These are phyloP conservation scores for Brachypterus glaber DNA, from an alignment of 2,888 invertebrate genomes.

Conservation along the genomic window DNA sequence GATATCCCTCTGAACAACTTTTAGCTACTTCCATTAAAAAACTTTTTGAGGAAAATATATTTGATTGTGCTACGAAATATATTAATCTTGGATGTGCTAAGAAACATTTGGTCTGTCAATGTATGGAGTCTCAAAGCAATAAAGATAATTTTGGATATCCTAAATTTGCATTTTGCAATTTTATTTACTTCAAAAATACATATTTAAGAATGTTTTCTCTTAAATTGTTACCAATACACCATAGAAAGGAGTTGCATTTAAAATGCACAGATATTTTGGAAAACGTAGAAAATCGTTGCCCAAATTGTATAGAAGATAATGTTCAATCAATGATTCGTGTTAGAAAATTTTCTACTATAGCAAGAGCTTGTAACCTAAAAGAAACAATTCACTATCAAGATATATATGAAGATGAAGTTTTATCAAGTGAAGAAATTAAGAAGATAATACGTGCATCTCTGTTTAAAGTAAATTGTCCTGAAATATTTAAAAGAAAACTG, in stretches of 20 bases:
- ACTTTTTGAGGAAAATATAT: conserved; percentile 46
- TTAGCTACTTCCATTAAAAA: conserved; percentile 43
- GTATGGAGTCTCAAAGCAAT: conserved; percentile 40
- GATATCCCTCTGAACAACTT: conserved; percentile 42
- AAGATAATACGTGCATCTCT: conserved; percentile 11
- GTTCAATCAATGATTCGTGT: conserved; percentile 14
- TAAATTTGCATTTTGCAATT: conserved; percentile 48
- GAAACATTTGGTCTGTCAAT: conserved; percentile 24
- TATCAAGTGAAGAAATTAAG: conserved; percentile 8
- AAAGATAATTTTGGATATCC: conserved; percentile 40
- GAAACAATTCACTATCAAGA: no score
- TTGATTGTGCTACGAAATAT: conserved; percentile 44
- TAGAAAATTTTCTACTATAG: conserved; percentile 8
- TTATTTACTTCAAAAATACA: conserved; percentile 47
- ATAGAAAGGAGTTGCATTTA: conserved; percentile 48
- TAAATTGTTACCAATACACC: conserved; percentile 45
- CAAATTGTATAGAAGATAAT: conserved; percentile 34
- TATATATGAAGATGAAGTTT: conserved; percentile 1
- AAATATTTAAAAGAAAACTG: conserved; percentile 18
- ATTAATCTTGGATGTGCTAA: conserved; percentile 14
- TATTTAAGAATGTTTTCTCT: conserved; percentile 46
- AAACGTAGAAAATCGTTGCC: conserved; percentile 44
- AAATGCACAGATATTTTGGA: conserved; percentile 45
- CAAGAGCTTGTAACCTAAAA: conserved; percentile 5
- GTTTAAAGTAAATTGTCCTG: not conserved